Percentiles rank a stretch among this genome's conserved stretches.
Conservation (phyloP, 2,113 vertebrate genomes). For the Petrocephalus microphthalmus region DNA sequence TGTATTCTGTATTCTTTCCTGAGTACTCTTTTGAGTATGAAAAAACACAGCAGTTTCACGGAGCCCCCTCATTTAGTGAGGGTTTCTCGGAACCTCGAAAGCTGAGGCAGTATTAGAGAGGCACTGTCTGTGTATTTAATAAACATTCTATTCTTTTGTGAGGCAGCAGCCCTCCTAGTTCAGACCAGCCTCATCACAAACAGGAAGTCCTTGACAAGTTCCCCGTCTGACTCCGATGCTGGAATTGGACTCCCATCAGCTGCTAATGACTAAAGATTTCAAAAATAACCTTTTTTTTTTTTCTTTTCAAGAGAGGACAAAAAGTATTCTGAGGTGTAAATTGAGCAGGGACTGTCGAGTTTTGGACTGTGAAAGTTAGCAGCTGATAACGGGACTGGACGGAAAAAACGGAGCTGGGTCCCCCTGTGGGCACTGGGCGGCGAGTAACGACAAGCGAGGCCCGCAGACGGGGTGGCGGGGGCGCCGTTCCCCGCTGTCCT, state of each 20-base stretch:
- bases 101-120: not conserved
- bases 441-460: not conserved
- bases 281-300: not conserved
- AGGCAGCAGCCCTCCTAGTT: not conserved
- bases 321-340: slow-evolving; percentile 4
- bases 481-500: not conserved
- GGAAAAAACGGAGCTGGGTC: not conserved
- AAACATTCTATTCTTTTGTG: not conserved
- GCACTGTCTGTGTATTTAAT: not conserved
- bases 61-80: not conserved
- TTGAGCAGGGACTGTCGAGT: not conserved
- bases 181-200: not conserved
- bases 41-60: not conserved
- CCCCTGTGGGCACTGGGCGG: not conserved
- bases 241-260: not conserved
- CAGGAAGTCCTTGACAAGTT: not conserved
- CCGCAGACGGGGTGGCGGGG: not conserved
- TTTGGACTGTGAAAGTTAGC: not conserved
- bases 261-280: slow-evolving; percentile 4
- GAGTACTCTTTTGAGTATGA: not conserved
- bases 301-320: not conserved
- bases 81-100: not conserved
- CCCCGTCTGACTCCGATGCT: not conserved
- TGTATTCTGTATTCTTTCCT: not conserved
- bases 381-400: not conserved